Evolutionary conservation across 1,140 invertebrate genomes (phyloP).

Genomic region (Musca domestica): DNA sequence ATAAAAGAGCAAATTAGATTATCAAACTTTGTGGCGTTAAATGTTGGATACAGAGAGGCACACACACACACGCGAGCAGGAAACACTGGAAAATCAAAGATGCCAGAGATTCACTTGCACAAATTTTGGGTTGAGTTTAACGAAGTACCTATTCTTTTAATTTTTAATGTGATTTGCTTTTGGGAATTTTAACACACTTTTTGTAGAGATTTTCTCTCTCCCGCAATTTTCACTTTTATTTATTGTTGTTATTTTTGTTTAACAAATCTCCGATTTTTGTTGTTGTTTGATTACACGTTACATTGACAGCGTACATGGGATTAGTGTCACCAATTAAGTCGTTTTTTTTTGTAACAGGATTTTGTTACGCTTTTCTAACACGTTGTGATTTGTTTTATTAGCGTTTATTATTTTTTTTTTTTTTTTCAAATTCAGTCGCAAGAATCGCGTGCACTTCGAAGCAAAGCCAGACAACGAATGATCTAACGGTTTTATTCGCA

Average conservation of each 20-base stretch:
- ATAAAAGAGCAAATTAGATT: neutral
- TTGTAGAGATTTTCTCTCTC: neutral
- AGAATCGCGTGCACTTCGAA: slow-evolving; percentile 5
- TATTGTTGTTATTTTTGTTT: no score
- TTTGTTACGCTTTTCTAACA: neutral
- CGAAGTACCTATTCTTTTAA: slow-evolving; percentile 7
- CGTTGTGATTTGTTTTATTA: neutral
- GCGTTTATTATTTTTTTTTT: neutral
- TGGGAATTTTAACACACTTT: neutral
- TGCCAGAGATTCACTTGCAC: no score
- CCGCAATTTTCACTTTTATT: no score
- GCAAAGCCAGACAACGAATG: slow-evolving; percentile 10
- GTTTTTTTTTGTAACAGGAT: slow-evolving; percentile 8
- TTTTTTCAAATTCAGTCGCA: neutral
- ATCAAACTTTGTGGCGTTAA: neutral
- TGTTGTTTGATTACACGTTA: no score
- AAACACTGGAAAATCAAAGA: no score
- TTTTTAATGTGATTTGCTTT: slow-evolving; percentile 3
- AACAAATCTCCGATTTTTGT: no score
- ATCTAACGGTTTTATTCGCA: slow-evolving; percentile 16
- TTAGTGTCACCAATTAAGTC: neutral
- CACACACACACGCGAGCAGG: neutral
- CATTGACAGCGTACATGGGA: no score
- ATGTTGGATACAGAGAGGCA: no score
- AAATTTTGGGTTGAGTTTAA: no score